Conservation (phyloP, 2,797 vertebrate species). For the Acanthurus leucopareius region DNA sequence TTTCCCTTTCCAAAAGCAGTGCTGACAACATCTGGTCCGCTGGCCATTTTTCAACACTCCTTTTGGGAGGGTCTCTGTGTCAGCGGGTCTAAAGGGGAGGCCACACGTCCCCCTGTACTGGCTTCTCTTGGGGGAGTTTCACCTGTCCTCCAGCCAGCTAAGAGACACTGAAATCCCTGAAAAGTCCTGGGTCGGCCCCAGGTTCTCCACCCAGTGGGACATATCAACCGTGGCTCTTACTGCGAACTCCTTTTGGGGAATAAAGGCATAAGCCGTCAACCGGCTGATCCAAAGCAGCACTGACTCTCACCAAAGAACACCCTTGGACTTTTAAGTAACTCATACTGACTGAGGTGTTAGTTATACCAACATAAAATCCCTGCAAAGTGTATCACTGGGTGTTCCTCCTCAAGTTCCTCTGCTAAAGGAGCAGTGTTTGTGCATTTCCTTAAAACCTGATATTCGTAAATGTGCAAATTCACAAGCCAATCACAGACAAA, state of each 20-base stretch:
- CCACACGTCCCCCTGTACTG: not conserved
- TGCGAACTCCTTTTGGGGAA: slow-evolving; percentile 22
- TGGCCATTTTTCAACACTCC: slow-evolving; percentile 11
- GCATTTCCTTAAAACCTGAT: no score
- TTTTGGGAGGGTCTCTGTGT: slow-evolving; percentile 39
- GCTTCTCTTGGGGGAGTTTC: slow-evolving; percentile 27
- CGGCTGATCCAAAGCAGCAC: slow-evolving; percentile 29
- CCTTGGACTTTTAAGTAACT: slow-evolving; percentile 34
- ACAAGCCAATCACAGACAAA: no score
- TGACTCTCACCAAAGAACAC: slow-evolving; percentile 39
- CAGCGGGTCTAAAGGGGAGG: slow-evolving; percentile 48
- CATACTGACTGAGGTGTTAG: slow-evolving; percentile 4
- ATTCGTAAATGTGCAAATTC: no score
- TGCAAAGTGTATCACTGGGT: no score
- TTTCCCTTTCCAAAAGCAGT: slow-evolving; percentile 14
- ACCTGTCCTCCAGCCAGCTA: slow-evolving; percentile 22
- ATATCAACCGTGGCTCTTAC: slow-evolving; percentile 27
- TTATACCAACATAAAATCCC: slow-evolving; percentile 7
- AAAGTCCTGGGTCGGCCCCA: slow-evolving; percentile 33
- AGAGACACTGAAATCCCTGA: slow-evolving; percentile 48
- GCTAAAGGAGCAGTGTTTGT: no score
- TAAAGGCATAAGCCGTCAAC: slow-evolving; percentile 31
- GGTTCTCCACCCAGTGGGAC: slow-evolving; percentile 40
- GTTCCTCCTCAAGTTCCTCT: no score
- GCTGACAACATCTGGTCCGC: slow-evolving; percentile 27